These are phyloP conservation scores for Gallinago nigripennis DNA, from an alignment of 2,797 vertebrate species.

Conservation along the genomic window DNA sequence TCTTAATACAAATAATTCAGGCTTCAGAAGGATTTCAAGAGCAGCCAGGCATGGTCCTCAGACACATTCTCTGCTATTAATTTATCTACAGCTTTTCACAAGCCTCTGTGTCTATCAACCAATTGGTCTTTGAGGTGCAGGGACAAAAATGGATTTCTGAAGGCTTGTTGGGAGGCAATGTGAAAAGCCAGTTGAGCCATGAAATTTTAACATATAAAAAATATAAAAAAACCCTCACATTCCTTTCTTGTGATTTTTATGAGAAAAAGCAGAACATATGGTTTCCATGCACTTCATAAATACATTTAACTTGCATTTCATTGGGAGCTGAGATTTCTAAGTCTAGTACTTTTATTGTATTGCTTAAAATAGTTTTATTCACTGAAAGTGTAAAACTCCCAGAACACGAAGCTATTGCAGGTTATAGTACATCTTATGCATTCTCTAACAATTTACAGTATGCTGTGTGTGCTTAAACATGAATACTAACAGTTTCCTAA, in stretches of 20 bases:
- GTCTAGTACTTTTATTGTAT: not conserved
- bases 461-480: not conserved
- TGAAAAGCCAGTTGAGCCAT: conserved; percentile 29
- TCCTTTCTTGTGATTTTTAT: conserved; percentile 32
- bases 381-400: not conserved
- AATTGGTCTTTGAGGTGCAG: conserved; percentile 67
- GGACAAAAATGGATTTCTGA: conserved; percentile 75
- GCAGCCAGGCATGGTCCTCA: conserved; percentile 75
- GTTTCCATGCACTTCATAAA: not conserved
- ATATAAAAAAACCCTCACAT: not conserved
- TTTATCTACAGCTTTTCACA: conserved; percentile 74
- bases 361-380: conserved; percentile 35
- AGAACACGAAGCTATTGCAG: not conserved
- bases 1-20: conserved; percentile 85
- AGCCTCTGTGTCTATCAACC: conserved; percentile 69
- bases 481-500: not conserved
- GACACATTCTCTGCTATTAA: conserved; percentile 74
- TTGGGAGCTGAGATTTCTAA: conserved; percentile 10
- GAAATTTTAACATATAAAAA: conserved; percentile 56
- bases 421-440: not conserved
- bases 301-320: conserved; percentile 22
- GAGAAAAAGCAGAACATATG: conserved; percentile 5
- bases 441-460: not conserved
- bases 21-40: conserved; percentile 77
- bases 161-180: conserved; percentile 62